Percentiles rank a stretch among this genome's conserved stretches.
These are phyloP conservation scores for Amphilophus citrinellus DNA, from an alignment of 2,113 vertebrate species.

Conservation along the genomic window DNA sequence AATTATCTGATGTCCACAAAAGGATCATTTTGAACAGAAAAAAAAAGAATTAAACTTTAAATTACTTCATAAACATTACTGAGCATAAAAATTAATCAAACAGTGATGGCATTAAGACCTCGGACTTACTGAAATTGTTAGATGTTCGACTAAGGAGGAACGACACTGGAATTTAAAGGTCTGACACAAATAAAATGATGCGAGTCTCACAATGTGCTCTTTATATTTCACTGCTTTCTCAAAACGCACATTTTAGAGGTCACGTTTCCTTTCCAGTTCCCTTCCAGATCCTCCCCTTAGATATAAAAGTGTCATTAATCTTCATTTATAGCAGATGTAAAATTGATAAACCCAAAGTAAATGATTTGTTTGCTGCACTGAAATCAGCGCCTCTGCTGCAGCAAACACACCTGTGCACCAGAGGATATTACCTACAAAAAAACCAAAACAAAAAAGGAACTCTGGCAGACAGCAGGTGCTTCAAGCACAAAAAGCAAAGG, in stretches of 20 bases:
- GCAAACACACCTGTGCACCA: not conserved
- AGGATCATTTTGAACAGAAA: not conserved
- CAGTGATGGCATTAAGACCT: not conserved
- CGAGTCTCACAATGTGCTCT: not conserved
- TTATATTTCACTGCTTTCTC: not conserved
- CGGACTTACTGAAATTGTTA: not conserved
- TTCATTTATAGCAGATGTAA: not conserved
- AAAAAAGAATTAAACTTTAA: not conserved
- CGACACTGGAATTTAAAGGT: not conserved
- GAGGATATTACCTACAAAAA: not conserved
- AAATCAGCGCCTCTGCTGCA: not conserved
- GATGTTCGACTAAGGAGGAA: not conserved
- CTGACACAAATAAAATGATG: not conserved
- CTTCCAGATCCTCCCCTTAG: not conserved
- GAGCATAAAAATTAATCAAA: not conserved
- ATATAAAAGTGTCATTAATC: not conserved
- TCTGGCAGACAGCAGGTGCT: conserved; percentile 2
- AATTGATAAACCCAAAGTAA: not conserved
- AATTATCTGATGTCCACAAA: conserved; percentile 12
- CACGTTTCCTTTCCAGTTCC: not conserved
- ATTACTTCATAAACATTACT: not conserved
- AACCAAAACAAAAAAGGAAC: not conserved
- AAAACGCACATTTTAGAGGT: not conserved
- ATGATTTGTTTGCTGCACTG: not conserved
- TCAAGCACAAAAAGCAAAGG: not conserved